Conservation (phyloP, 2,797 vertebrate species). For the Rousettus madagascariensis region DNA sequence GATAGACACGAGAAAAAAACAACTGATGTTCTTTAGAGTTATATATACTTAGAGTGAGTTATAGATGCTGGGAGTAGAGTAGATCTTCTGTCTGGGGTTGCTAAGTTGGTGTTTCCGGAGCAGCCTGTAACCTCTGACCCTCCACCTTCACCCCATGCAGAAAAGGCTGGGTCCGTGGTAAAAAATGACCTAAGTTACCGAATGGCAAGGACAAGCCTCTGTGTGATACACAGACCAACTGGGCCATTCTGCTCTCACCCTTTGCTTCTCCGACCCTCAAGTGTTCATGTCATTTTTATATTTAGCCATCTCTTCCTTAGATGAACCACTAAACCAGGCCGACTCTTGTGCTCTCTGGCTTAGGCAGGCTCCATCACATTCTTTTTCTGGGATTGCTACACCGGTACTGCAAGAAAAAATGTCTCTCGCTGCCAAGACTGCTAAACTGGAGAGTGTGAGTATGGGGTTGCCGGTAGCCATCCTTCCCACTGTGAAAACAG, state of each 20-base stretch:
- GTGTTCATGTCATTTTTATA: not conserved
- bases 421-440: not conserved
- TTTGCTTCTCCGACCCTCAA: not conserved
- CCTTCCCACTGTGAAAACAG: not conserved
- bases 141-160: fast-evolving
- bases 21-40: not conserved
- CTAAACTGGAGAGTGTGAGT: not conserved
- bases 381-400: not conserved
- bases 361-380: not conserved
- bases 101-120: not conserved
- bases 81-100: not conserved
- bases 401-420: not conserved
- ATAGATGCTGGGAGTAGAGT: not conserved
- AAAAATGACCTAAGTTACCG: not conserved
- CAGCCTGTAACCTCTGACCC: not conserved
- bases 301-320: not conserved
- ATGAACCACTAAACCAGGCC: not conserved
- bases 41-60: not conserved
- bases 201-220: not conserved
- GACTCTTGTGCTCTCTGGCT: not conserved
- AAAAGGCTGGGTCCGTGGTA: not conserved
- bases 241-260: not conserved
- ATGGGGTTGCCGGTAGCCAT: not conserved
- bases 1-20: not conserved
- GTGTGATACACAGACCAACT: not conserved